Conservation (phyloP, 2,113 vertebrate species). For the Mesitornis unicolor region DNA sequence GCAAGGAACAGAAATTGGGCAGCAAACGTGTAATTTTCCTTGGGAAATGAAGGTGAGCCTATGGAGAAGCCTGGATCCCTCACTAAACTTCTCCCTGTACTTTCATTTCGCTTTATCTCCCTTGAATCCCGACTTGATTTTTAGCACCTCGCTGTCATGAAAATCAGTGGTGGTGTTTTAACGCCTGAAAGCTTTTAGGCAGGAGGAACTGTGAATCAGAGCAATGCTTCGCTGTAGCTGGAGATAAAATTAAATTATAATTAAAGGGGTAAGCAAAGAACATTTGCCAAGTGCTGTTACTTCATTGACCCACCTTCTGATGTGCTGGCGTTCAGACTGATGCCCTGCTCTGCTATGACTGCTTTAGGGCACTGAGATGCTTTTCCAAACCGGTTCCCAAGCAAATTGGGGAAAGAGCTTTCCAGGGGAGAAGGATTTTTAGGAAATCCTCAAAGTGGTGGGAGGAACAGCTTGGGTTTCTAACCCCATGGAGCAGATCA, state of each 20-base stretch:
- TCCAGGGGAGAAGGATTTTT: not conserved
- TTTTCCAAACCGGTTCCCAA: not conserved
- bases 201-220: not conserved
- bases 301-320: not conserved
- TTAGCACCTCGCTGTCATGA: not conserved
- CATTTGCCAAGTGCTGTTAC: not conserved
- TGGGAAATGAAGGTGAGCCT: not conserved
- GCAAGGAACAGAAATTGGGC: slow-evolving; percentile 7
- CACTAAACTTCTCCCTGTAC: not conserved
- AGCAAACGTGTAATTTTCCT: not conserved
- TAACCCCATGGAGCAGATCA: not conserved
- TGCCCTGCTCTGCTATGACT: not conserved
- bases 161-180: not conserved
- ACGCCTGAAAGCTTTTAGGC: not conserved
- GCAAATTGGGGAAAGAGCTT: not conserved
- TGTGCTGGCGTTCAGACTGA: not conserved
- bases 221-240: not conserved
- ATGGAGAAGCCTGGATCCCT: not conserved
- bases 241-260: not conserved
- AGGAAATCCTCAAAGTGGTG: not conserved
- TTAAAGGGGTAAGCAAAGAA: not conserved
- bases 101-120: slow-evolving; percentile 7
- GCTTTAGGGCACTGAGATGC: not conserved
- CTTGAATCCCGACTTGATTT: slow-evolving; percentile 10
- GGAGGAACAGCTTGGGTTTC: not conserved